Evolutionary conservation across 2,888 invertebrate genomes (phyloP), one percentile per base, ranked within the genome.

Genomic region (Ceramica pisi): DNA sequence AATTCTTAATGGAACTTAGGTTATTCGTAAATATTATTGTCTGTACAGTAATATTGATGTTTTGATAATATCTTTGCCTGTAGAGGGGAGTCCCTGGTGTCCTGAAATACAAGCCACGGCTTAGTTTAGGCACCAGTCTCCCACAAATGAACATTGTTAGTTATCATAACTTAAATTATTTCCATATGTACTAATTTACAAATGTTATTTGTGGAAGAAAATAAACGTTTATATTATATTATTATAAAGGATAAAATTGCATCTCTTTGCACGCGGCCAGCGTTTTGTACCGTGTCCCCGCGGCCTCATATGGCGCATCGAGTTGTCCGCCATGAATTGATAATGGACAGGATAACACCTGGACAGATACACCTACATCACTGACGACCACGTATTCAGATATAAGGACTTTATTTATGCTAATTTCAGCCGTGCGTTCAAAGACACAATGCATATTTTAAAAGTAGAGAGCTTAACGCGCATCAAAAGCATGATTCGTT

Each of bases 331-430:
- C 67, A 75, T 87, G 93, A 92, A 93, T 92, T 91, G 91, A 91
- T 92, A 94, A 93, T 92, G 82, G 82, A 88, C 90, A 91, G 92
- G 92, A 93, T 93, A 93, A 93, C 93, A 94, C 92, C 93, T 94
- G 93, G 91, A 83, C 86, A 81, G 82, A 81, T 83, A 88, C 87
- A 85, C 88, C 87, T 86, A 88, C 89, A 74, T 65, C 72, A 73
- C 64, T 71, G 62, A 72, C 75, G 71, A 66, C 62, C 51, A 65
- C 53, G 64, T 82, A 82, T 78, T 82, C 73, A 78, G 80, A 72
- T 80, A 80, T 70, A 68, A 71, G 61, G 55, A 67, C 61, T 71
- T 78, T 81, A 81, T 81, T 76, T 59, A 77, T 78, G 78, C 38
- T 35, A 79, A 67, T 79, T 55, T 72, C 56, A 60, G 50, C 46